phyloP scores from a whole-genome alignment of 2,113 vertebrate species.

The Columba livia region DNA sequence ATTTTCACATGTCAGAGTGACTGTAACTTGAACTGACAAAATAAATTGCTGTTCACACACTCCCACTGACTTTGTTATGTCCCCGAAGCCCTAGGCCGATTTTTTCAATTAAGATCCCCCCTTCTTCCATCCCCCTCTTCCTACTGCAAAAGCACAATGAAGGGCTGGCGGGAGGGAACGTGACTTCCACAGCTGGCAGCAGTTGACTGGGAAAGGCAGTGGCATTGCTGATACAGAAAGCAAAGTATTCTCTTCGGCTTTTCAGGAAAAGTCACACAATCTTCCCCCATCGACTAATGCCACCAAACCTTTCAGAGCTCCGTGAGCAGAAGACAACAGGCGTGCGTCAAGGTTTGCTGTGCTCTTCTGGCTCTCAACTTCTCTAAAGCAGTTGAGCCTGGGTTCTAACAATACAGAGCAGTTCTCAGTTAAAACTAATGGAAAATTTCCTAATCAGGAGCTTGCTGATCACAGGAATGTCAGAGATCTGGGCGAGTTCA shows the following conservation, averaged over 20 bases:
- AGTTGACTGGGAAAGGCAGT: conserved; percentile 4
- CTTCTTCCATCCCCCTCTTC: conserved; percentile 21
- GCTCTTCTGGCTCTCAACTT: background rate
- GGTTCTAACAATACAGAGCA: background rate
- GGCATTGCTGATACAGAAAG: background rate
- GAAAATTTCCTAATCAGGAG: background rate
- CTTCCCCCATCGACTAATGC: background rate
- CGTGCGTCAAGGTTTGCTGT: background rate
- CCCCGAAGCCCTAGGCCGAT: conserved; percentile 51
- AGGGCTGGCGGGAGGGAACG: conserved; percentile 18
- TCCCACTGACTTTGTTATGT: conserved; percentile 61
- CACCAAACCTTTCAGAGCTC: background rate
- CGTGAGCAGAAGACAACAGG: background rate
- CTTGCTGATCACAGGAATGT: background rate
- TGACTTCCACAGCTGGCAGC: conserved; percentile 59
- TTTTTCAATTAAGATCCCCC: conserved; percentile 65
- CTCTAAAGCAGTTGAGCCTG: background rate
- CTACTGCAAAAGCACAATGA: conserved; percentile 26
- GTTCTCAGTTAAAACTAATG: background rate
- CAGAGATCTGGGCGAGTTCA: background rate
- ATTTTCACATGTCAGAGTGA: conserved; percentile 61
- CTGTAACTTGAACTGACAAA: conserved; percentile 60
- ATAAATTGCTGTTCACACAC: conserved; percentile 53
- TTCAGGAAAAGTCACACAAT: background rate
- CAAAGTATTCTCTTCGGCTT: background rate